Conservation (phyloP, 2,113 vertebrate genomes). For the Dascyllus trimaculatus region DNA sequence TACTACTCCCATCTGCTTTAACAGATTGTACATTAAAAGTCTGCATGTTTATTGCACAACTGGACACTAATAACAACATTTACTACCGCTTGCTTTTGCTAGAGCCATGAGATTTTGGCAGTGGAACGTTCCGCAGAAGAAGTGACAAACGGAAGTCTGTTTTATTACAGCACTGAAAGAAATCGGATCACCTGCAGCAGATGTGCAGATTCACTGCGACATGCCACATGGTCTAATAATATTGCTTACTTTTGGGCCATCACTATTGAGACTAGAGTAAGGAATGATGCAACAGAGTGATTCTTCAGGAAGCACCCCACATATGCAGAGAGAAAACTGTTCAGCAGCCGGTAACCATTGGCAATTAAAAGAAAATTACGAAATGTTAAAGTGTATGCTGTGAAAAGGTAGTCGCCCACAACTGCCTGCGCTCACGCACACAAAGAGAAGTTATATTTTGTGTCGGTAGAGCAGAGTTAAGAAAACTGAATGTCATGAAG, state of each 20-base stretch:
- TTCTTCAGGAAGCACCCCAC: constrained; percentile 28
- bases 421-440: too few relatives aligned
- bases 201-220: constrained; percentile 33
- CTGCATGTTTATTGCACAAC: background rate
- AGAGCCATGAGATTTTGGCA: constrained; percentile 4
- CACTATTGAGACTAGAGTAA: constrained; percentile 44
- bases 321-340: background rate
- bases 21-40: background rate
- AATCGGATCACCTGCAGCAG: constrained; percentile 56
- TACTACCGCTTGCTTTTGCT: background rate
- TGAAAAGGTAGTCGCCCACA: too few relatives aligned
- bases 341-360: background rate
- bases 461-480: too few relatives aligned
- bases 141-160: constrained; percentile 32
- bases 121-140: constrained; percentile 39
- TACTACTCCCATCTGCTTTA: background rate
- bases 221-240: constrained; percentile 24
- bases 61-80: background rate
- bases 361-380: background rate
- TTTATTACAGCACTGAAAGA: constrained; percentile 50
- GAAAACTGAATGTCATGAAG: too few relatives aligned
- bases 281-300: constrained; percentile 20
- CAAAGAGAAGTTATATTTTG: too few relatives aligned
- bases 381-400: background rate
- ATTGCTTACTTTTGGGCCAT: constrained; percentile 47